These are phyloP conservation scores for Salmo trutta DNA, from an alignment of 2,797 vertebrate species.

Conservation along the genomic window DNA sequence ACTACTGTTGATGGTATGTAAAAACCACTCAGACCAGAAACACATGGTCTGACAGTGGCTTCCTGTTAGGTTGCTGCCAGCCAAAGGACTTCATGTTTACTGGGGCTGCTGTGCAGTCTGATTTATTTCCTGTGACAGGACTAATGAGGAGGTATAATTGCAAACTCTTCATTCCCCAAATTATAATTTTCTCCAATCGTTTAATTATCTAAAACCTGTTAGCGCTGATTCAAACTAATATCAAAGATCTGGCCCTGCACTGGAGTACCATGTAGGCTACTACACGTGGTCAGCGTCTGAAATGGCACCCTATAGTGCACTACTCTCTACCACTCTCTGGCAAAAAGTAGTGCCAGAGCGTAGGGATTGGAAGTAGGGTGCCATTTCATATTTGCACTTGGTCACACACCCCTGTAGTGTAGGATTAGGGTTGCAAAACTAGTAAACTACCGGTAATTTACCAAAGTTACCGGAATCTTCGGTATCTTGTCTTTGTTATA, in stretches of 20 bases:
- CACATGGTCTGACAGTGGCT: background rate
- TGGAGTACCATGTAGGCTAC: background rate
- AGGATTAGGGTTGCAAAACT: no score
- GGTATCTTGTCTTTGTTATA: no score
- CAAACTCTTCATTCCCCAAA: slow-evolving; percentile 2
- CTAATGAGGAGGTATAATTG: slow-evolving; percentile 30
- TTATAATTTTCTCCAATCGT: slow-evolving; percentile 25
- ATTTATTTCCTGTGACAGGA: slow-evolving; percentile 21
- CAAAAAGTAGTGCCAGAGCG: background rate
- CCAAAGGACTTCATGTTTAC: slow-evolving; percentile 5
- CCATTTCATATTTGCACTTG: no score
- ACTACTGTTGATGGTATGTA: no score
- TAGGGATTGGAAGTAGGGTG: no score
- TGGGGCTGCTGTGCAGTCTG: slow-evolving; percentile 4
- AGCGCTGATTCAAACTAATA: slow-evolving; percentile 27
- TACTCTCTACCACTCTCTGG: slow-evolving; percentile 8
- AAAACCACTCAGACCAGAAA: no score
- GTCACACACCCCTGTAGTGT: no score
- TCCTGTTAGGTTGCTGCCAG: background rate
- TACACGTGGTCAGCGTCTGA: background rate
- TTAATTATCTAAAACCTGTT: slow-evolving; percentile 34
- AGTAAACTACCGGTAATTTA: no score
- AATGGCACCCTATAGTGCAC: background rate
- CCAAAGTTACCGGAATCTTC: no score
- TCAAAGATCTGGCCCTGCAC: slow-evolving; percentile 5